These are phyloP conservation scores for Mustela lutreola DNA, from an alignment of 2,113 vertebrate species.

Conservation along the genomic window DNA sequence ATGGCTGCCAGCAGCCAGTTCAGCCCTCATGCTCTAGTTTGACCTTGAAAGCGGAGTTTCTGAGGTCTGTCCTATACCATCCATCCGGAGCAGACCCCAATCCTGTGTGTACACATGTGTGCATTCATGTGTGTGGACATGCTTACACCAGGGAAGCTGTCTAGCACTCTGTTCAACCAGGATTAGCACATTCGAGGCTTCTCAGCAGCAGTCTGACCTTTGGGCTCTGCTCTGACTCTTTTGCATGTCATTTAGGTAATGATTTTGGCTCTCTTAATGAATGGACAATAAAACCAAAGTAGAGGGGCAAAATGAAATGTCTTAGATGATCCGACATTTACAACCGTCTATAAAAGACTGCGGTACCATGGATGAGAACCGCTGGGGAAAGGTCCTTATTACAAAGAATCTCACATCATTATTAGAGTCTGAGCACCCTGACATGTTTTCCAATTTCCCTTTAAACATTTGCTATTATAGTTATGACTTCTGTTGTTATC, in stretches of 20 bases:
- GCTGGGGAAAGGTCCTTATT: conserved; percentile 58
- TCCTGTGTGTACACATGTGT: neutral
- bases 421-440: neutral
- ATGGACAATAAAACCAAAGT: conserved; percentile 7
- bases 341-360: conserved; percentile 59
- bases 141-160: neutral
- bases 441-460: neutral
- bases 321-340: neutral
- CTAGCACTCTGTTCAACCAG: neutral
- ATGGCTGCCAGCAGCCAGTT: too few relatives aligned
- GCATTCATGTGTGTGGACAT: neutral
- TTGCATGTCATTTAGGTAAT: neutral
- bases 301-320: conserved; percentile 35
- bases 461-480: neutral
- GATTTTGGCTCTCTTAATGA: conserved; percentile 3
- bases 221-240: neutral
- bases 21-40: neutral
- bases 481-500: neutral
- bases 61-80: neutral
- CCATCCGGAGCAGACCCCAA: accelerated
- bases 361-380: neutral
- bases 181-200: neutral
- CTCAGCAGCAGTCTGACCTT: neutral
- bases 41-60: neutral
- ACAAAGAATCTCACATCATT: neutral